Evolutionary conservation across 2,888 invertebrate species (phyloP).

Genomic region (Baronia brevicornis): DNA sequence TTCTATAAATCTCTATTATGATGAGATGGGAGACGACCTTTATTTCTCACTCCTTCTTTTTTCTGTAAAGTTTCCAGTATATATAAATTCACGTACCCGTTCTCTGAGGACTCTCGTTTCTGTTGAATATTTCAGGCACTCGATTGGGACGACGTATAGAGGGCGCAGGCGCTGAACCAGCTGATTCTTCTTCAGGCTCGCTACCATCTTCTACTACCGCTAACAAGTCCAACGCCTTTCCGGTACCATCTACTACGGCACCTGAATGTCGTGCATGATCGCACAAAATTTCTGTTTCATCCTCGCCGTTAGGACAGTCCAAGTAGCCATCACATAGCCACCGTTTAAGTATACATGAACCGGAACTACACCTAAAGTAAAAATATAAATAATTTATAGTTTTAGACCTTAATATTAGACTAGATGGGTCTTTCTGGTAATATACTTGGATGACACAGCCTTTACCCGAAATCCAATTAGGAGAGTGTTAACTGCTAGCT

Average conservation of each 20-base stretch:
- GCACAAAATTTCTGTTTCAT: slow-evolving; percentile 41
- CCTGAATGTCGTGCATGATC: too few relatives aligned
- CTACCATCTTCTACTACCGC: slow-evolving; percentile 17
- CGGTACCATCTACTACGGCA: slow-evolving; percentile 18
- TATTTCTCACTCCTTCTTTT: too few relatives aligned
- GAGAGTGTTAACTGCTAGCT: too few relatives aligned
- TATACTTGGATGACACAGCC: too few relatives aligned
- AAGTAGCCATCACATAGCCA: slow-evolving; percentile 69
- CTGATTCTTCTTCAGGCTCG: slow-evolving; percentile 50
- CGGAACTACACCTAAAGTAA: slow-evolving; percentile 45
- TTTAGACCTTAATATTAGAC: too few relatives aligned
- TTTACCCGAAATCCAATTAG: too few relatives aligned
- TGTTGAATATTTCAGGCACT: slow-evolving; percentile 22
- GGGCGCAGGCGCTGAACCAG: slow-evolving; percentile 59
- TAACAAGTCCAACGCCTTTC: slow-evolving; percentile 8
- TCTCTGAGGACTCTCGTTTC: slow-evolving; percentile 17
- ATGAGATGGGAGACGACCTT: too few relatives aligned
- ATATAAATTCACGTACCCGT: slow-evolving; percentile 17
- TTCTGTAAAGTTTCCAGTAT: too few relatives aligned
- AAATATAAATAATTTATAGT: slow-evolving; percentile 1
- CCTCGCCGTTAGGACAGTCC: slow-evolving; percentile 61
- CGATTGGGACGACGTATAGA: slow-evolving; percentile 43
- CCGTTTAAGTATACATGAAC: slow-evolving; percentile 52
- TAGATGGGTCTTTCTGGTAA: too few relatives aligned
- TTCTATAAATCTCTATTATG: too few relatives aligned